These are phyloP conservation scores for Clarias macrocephalus DNA, from an alignment of 2,113 vertebrate genomes.

Conservation along the genomic window DNA sequence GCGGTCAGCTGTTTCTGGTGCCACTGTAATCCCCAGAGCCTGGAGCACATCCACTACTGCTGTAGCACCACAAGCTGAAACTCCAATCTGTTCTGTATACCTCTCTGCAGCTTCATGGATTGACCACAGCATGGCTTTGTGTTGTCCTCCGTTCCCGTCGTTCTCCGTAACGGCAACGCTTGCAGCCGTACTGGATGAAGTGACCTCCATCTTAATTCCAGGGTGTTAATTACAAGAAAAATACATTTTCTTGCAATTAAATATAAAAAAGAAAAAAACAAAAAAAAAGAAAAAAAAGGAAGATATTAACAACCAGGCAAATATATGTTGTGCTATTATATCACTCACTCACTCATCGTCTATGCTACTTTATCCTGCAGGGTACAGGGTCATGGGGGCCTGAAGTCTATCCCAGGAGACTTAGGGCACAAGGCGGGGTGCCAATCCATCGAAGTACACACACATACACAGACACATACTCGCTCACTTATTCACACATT, in stretches of 20 bases:
- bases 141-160: slow-evolving; percentile 25
- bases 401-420: no score
- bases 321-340: no score
- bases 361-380: no score
- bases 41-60: slow-evolving; percentile 74
- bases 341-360: no score
- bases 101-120: slow-evolving; percentile 71
- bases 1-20: slow-evolving; percentile 63
- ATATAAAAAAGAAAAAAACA: not conserved
- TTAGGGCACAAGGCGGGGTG: no score
- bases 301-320: not conserved
- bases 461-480: no score
- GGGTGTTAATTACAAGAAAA: not conserved
- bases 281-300: not conserved
- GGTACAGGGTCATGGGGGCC: no score
- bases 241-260: not conserved
- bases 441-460: no score
- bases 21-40: slow-evolving; percentile 66
- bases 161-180: not conserved
- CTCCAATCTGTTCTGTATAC: slow-evolving; percentile 74
- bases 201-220: slow-evolving; percentile 42
- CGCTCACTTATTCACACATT: no score
- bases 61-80: slow-evolving; percentile 73
- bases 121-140: slow-evolving; percentile 74
- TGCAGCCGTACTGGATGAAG: not conserved